These are phyloP conservation scores for Ictalurus furcatus DNA, from an alignment of 2,113 vertebrate species.

Conservation along the genomic window DNA sequence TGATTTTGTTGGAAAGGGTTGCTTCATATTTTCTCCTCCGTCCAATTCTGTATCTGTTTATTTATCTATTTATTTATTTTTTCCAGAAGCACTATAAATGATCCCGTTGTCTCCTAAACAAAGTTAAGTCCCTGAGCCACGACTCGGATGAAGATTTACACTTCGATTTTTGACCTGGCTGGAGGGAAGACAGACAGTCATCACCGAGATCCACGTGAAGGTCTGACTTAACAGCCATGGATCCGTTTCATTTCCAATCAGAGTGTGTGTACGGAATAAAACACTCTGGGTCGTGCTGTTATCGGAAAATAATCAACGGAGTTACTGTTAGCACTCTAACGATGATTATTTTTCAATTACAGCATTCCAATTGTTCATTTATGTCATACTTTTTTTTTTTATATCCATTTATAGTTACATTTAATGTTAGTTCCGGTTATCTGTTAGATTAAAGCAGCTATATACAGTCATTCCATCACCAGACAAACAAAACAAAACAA, in stretches of 20 bases:
- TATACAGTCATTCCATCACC: neutral
- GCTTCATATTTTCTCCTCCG: neutral
- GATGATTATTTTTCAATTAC: no score
- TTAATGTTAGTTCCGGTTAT: no score
- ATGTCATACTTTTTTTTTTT: neutral
- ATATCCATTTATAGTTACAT: neutral
- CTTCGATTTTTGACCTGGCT: conserved; percentile 1
- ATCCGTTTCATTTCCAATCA: neutral
- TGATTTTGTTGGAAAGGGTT: neutral
- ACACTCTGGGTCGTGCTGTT: neutral
- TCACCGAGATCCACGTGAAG: neutral
- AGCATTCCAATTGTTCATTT: neutral
- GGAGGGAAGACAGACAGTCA: neutral
- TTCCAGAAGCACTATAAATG: neutral
- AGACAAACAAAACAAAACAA: neutral
- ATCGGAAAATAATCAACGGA: neutral
- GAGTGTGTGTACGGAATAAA: neutral
- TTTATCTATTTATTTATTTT: neutral
- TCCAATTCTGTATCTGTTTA: neutral
- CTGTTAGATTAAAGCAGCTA: neutral
- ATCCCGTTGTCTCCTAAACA: neutral
- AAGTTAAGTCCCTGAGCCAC: neutral
- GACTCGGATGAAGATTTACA: neutral
- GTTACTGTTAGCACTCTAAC: neutral
- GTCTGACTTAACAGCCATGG: neutral